These are phyloP conservation scores for Drosophila diplacantha DNA, from an alignment of 2,888 invertebrate species.

Conservation along the genomic window DNA sequence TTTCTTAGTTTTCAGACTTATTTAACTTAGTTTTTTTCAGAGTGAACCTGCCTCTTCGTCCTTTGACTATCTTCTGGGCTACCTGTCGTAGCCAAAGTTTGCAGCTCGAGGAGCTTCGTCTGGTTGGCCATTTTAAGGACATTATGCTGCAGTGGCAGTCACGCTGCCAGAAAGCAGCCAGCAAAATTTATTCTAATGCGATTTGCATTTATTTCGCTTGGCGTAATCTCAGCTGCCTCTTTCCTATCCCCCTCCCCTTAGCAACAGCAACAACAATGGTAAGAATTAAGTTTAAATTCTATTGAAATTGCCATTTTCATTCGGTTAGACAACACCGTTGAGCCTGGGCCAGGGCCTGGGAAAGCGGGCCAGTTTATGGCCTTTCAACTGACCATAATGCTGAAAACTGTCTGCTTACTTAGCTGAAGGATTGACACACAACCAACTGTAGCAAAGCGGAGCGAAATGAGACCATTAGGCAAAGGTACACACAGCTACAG, in stretches of 20 bases:
- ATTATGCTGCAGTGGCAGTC: conserved; percentile 57
- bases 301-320: conserved; percentile 53
- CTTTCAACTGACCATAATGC: conserved; percentile 50
- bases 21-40: background rate
- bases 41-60: background rate
- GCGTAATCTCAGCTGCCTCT: conserved; percentile 30
- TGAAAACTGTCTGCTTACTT: conserved; percentile 63
- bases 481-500: conserved; percentile 23
- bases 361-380: conserved; percentile 44
- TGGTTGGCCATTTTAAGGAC: conserved; percentile 54
- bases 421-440: conserved; percentile 48
- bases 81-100: conserved; percentile 62
- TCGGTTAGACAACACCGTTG: conserved; percentile 39
- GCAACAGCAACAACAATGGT: conserved; percentile 8
- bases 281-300: conserved; percentile 49
- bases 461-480: conserved; percentile 48
- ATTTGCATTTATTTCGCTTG: conserved; percentile 69
- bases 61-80: conserved; percentile 49
- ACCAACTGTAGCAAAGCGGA: background rate
- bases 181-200: conserved; percentile 68
- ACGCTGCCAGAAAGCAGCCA: conserved; percentile 16
- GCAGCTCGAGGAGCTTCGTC: conserved; percentile 22
- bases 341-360: conserved; percentile 1
- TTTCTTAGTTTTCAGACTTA: no score
- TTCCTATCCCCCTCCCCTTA: conserved; percentile 2